Base-by-base conservation (phyloP, 2,113 vertebrate genomes). In the Podilymbus podiceps region DNA sequence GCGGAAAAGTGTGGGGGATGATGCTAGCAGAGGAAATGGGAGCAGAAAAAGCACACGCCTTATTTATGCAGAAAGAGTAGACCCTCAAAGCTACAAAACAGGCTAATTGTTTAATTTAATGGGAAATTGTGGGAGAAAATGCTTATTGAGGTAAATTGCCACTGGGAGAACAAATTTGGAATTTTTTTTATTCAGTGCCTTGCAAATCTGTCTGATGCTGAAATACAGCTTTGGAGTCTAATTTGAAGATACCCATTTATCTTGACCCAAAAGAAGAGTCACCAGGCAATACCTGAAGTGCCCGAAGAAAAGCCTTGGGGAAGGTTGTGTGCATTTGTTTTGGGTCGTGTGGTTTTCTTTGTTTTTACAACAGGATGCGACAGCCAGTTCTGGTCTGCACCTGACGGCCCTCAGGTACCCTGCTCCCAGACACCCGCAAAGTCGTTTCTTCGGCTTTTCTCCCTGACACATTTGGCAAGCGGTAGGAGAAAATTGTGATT, bases 31-130 rank as follows among this genome's bases (percentile, higher is more conserved):
- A 86, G 30, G 35, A 89, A 92, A 69, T 21, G 64, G 35, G 15
- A 95, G 38, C 35, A 55, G 80, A 89, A 83, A 64, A 88, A 20
- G 2, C 56, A 38, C 25, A 73, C 11, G 1, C 20, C 69, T 95
- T 58, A 89, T 85, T 88, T 89, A 72, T 87, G 49, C 56, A 85
- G 62, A 73, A 85, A 16, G 27, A 93, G 50, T 76, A 73, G 58
- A 18, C n/a, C 77, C 86, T 89, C 91, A 87, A 79, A 92, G 88
- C 76, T 78, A 88, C 20, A 55, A 75, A 94, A 52, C 15, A 72
- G 59, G 33, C 53, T 79, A 81, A 93, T 89, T 92, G 84, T 91
- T 96, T 89, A 91, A 89, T 94, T 75, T 90, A 89, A 69, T 79
- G 42, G 53, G 35, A 92, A 94, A 74, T 35, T 84, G 78, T 91